Evolutionary conservation across 1,140 invertebrate species (phyloP).

Genomic region (Drosophila saltans): DNA sequence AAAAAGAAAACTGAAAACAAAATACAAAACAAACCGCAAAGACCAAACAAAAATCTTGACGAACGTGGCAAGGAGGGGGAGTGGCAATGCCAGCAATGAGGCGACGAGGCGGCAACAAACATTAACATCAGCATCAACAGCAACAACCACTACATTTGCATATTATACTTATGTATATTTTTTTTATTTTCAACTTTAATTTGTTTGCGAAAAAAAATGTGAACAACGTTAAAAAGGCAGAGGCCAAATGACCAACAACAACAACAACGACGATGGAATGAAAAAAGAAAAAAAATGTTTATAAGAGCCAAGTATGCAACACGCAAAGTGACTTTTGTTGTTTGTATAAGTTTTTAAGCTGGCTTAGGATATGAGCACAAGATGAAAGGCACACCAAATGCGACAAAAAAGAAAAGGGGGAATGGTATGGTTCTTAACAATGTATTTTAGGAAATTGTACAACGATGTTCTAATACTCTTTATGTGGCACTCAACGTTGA

Average conservation of each 20-base stretch:
- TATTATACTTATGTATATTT: constrained; percentile 52
- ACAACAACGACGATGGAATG: background rate
- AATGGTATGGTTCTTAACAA: background rate
- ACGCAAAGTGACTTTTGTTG: constrained; percentile 7
- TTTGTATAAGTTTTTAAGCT: constrained; percentile 14
- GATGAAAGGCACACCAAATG: constrained; percentile 10
- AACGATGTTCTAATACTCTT: background rate
- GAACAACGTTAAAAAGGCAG: constrained; percentile 28
- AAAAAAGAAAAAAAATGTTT: background rate
- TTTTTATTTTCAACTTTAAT: constrained; percentile 62
- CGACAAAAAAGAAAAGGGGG: constrained; percentile 15
- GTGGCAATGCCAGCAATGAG: background rate
- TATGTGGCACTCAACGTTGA: background rate
- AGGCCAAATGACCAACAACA: constrained; percentile 27
- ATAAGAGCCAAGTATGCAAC: constrained; percentile 15
- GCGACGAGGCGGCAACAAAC: constrained; percentile 52
- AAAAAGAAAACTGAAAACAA: constrained; percentile 57
- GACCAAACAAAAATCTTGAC: constrained; percentile 39
- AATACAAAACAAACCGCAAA: constrained; percentile 73
- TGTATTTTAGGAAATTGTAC: background rate
- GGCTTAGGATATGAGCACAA: constrained; percentile 13
- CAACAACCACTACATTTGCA: constrained; percentile 75
- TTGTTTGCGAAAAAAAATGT: constrained; percentile 56
- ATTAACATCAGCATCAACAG: constrained; percentile 64
- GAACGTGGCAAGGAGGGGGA: background rate